Base-by-base conservation (phyloP, 2,113 vertebrate genomes). In the Laterallus jamaicensis region DNA sequence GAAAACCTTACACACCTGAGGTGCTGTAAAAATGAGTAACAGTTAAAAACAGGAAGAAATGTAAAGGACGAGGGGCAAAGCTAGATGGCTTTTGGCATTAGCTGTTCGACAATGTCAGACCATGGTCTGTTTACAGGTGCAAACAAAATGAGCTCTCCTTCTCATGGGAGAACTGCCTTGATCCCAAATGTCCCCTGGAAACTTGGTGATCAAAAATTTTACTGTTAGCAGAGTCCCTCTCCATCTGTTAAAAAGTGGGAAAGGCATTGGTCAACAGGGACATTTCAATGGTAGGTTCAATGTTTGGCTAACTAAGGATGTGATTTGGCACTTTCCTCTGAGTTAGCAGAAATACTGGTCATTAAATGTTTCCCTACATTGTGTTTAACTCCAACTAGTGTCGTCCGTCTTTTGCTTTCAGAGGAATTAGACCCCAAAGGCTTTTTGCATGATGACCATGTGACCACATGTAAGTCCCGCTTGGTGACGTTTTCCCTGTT, bases 1-100 rank as follows among this genome's bases (percentile, higher is more conserved):
- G 58, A 81, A 95, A 76, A 95, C 49, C 90, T 96, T 89, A 96
- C 89, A 96, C 86, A 96, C 92, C 94, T 91, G 77, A 97, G 80
- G 94, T 91, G 88, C 69, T 95, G 90, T 97, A 93, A 97, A 95
- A 76, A 95, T 93, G 74, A 96, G 73, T 92, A 96, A 96, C 93
- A 89, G 90, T 96, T 96, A 95, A 95, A 97, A 96, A 39, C 69
- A 92, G 83, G 93, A 92, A 93, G 86, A 96, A 96, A 88, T 84
- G 92, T 81, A 94, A 97, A 93, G 93, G 95, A 94, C 62, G 25
- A 92, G 88, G 90, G 39, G 78, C 93, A 95, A 93, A 92, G 66
- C 56, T 76, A 62, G 91, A 92, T 64, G 83, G 74, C 24, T 96
- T 91, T 91, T 82, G 94, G 86, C 91, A 89, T 85, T 76, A 76